Evolutionary conservation across 2,888 invertebrate species (phyloP), one percentile per base, ranked within the genome.

Genomic region (Metacarcinus magister): DNA sequence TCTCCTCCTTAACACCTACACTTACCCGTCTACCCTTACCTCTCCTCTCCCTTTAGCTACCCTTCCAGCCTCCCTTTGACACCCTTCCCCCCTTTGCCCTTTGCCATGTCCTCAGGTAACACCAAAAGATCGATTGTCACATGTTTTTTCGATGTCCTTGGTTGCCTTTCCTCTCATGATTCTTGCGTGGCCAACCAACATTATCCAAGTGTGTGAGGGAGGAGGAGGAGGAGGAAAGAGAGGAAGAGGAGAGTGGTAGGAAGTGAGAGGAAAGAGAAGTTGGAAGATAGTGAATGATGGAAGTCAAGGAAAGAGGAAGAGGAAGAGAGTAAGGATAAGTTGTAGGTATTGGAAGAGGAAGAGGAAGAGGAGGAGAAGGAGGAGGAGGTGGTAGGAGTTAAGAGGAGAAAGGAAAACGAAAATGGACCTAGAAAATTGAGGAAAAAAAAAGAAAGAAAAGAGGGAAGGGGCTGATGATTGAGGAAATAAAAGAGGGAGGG

Each of bases 371-470:
- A 54, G 0, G 54, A 54, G 54, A 16, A 54, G 54, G 54, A 54
- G 10, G 54, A 54, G 16, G 54, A 54, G 54, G 39, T 5, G 32
- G 16, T n/a, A 28, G 28, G 28, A 32, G 39, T 44, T 90, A 44
- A 90, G 67, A 89, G 39, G 19, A 39, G 4, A 39, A 39, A 43
- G 43, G 39, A 89, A 43, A 89, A 16, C 10, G 89, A 89, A 32
- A 89, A 43, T 39, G 39, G 43, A 43, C 16, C 19, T 16, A 1
- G 19, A 16, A 89, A 39, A 89, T 10, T 32, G 89, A 89, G 39
- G 39, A 39, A 89, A 16, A 89, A 39, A 89, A 46, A 91, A 46
- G 46, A 46, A 91, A 23, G 46, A n/a, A 91, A n/a, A 91, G 91
- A 91, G 46, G 46, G 44, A 91, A 46, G 23, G 91, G 46, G 91